phyloP scores from a whole-genome alignment of 2,797 vertebrate species.

The Picus viridis region DNA sequence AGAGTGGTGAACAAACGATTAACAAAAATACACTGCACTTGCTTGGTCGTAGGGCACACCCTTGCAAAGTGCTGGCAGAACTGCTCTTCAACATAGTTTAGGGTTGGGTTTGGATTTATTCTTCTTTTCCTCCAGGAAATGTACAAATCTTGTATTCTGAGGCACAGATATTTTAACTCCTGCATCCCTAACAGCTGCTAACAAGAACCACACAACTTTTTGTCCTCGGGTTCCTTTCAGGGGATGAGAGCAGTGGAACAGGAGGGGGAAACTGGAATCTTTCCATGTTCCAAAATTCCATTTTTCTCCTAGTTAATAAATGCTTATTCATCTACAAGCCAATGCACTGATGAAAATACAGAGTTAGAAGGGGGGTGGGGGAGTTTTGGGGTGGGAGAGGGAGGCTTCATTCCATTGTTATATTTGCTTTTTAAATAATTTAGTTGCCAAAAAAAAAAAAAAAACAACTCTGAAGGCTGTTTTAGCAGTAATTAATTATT shows the following conservation, averaged over 20 bases:
- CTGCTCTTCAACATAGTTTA: neutral
- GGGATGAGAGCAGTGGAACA: neutral
- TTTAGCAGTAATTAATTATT: constrained; percentile 93
- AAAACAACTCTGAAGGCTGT: constrained; percentile 86
- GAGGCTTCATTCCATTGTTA: constrained; percentile 78
- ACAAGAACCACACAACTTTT: constrained; percentile 22
- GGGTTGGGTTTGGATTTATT: too few species aligned
- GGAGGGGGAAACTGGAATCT: constrained; percentile 50
- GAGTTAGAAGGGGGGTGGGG: neutral
- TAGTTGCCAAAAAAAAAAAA: constrained; percentile 81
- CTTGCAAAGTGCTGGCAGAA: neutral
- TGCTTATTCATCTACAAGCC: constrained; percentile 37
- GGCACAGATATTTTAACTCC: constrained; percentile 13
- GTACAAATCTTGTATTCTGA: constrained; percentile 3
- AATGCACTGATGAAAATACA: constrained; percentile 54
- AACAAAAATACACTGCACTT: constrained; percentile 25
- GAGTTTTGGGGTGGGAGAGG: neutral
- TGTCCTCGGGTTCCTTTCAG: neutral
- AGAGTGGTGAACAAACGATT: constrained; percentile 35
- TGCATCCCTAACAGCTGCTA: constrained; percentile 28
- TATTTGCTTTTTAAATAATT: constrained; percentile 93
- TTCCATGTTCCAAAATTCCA: neutral
- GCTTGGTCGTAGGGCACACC: neutral
- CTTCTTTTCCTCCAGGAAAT: neutral
- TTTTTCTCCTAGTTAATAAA: constrained; percentile 58